Evolutionary conservation across 2,888 invertebrate species (phyloP).

Genomic region (Cantharis rustica): DNA sequence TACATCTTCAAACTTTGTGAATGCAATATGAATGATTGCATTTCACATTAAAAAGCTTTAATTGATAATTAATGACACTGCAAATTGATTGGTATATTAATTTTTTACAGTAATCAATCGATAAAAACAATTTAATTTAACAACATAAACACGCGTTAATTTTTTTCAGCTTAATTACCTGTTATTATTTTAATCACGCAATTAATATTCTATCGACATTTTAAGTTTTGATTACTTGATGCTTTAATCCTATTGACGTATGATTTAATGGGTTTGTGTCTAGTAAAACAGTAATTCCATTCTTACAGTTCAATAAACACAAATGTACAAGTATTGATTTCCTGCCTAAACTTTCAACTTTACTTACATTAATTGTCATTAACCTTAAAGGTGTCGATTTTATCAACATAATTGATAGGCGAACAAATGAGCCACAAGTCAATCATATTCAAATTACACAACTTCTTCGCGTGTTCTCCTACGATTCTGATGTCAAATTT

Average conservation of each 20-base stretch:
- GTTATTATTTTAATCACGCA: not conserved
- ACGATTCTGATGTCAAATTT: conserved; percentile 17
- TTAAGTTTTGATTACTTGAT: not conserved
- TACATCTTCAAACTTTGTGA: not conserved
- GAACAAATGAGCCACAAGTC: conserved; percentile 7
- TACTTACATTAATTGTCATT: not conserved
- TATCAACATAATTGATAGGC: conserved; percentile 4
- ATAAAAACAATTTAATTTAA: not conserved
- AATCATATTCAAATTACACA: conserved; percentile 20
- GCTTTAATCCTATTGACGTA: not conserved
- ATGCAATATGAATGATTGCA: conserved; percentile 13
- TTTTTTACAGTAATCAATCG: not conserved
- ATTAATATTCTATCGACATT: not conserved
- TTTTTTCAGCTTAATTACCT: not conserved
- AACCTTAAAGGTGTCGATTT: conserved; percentile 13
- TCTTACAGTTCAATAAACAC: not conserved
- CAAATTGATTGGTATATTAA: not conserved
- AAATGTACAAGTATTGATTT: not conserved
- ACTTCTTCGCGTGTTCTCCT: conserved; percentile 17
- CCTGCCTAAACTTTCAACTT: conserved; percentile 3
- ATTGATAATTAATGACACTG: conserved; percentile 3
- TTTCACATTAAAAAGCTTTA: not conserved
- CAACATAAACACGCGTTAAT: not conserved
- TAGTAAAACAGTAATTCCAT: not conserved
- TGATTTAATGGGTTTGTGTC: not conserved